Percentiles rank a stretch among this genome's conserved stretches.
These are phyloP conservation scores for Allacma fusca DNA, from an alignment of 2,888 invertebrate genomes.

Conservation along the genomic window DNA sequence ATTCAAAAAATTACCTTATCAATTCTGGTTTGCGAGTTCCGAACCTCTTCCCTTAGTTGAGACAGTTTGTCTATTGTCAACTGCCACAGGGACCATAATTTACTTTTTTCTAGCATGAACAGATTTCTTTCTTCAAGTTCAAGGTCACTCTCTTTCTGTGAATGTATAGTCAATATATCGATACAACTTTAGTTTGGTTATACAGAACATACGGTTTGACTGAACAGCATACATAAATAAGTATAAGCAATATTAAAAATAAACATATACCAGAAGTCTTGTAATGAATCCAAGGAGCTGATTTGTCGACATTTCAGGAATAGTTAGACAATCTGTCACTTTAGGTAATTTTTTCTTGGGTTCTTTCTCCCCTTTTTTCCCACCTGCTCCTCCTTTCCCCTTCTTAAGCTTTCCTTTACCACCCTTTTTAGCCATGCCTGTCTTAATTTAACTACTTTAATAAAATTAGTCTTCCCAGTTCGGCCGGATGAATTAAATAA, in stretches of 20 bases:
- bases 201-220: no score
- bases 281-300: conserved; percentile 88
- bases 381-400: conserved; percentile 5
- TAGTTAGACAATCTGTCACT: conserved; percentile 84
- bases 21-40: conserved; percentile 62
- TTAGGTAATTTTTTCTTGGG: conserved; percentile 62
- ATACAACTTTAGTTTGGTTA: no score
- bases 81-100: conserved; percentile 94
- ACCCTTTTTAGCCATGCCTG: conserved; percentile 8
- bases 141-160: conserved; percentile 77
- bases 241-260: not conserved
- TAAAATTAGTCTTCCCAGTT: no score
- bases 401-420: conserved; percentile 16
- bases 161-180: no score
- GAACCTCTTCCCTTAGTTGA: conserved; percentile 78
- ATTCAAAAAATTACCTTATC: conserved; percentile 45
- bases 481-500: no score
- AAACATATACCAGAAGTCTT: conserved; percentile 74
- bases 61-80: conserved; percentile 83
- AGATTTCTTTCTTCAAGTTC: conserved; percentile 95
- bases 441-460: no score
- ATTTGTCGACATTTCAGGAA: conserved; percentile 90
- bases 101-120: conserved; percentile 93
- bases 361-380: not conserved
- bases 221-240: no score